These are phyloP conservation scores for Catamblyrhynchus diadema DNA, from an alignment of 2,797 vertebrate species.

Conservation along the genomic window DNA sequence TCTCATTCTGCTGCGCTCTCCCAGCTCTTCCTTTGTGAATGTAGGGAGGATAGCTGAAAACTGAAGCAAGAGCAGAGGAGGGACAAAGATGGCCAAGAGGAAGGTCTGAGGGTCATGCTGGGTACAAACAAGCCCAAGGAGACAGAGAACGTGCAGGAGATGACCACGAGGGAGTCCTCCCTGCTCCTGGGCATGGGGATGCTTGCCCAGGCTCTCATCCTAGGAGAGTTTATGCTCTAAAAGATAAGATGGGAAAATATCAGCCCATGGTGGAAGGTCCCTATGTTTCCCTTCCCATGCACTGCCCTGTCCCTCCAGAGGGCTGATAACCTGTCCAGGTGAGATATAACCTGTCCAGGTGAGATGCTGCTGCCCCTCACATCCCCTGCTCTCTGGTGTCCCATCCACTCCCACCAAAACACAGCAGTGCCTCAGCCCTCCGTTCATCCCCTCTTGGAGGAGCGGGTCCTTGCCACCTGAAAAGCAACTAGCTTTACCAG, in stretches of 20 bases:
- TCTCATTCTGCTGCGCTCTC: not conserved
- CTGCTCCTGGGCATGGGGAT: not conserved
- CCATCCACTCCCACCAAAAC: not conserved
- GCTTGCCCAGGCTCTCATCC: not conserved
- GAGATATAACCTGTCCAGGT: not conserved
- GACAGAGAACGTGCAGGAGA: not conserved
- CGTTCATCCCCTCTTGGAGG: not conserved
- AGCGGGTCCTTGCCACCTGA: rapidly evolving
- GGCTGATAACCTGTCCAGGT: not conserved
- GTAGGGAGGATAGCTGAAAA: not conserved
- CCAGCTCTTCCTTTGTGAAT: not conserved
- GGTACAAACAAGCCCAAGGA: not conserved
- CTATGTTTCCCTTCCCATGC: not conserved
- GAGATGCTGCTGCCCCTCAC: rapidly evolving
- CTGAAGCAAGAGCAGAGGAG: not conserved
- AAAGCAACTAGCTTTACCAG: not conserved
- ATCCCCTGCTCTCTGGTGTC: not conserved
- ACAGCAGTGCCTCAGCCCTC: rapidly evolving
- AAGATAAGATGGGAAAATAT: not conserved
- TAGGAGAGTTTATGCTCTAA: not conserved
- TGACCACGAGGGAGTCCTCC: rapidly evolving
- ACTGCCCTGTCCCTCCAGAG: not conserved
- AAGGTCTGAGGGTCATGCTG: not conserved
- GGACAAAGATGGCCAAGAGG: not conserved
- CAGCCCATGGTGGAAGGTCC: not conserved